Base-by-base conservation (phyloP, 2,888 invertebrate species). In the Tupiocoris notatus region DNA sequence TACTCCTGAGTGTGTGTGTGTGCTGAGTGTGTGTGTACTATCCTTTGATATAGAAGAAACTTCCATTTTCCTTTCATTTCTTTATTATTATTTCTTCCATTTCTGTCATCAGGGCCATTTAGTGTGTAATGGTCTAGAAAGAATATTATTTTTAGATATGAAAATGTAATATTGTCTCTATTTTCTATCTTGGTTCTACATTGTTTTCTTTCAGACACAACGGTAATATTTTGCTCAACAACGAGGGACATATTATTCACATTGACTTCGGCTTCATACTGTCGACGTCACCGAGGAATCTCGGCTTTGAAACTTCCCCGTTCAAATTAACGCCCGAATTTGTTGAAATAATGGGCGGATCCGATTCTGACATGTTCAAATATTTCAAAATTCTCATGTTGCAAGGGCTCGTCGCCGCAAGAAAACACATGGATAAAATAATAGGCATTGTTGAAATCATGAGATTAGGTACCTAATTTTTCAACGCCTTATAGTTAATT, bases 231-330 rank as follows among this genome's bases (percentile, higher is more conserved):
- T 86, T 99, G 76, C 86, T 99, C 81, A 97, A 97, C 86, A 93
- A 94, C 81, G 94, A 96, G 82, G 99, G 99, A 7, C 98, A 99
- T 86, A 89, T 99, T 78, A 98, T 99, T 82, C 99, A 99, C 85
- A 99, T 99, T 81, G 99, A 99, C 86, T 99, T 98, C 86, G 99
- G 98, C 73, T 99, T 98, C 84, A 98, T 99, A 82, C 88, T 99
- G 79, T 98, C 98, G 59, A 94, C 94, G 78, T 99, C 98, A 22
- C 99, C 99, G 21, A 93, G 95, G 84, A 99, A 99, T 87, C 88
- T 99, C 80, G 99, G 93, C 25, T 94, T 94, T 83, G 94, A 94
- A 84, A 92, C 90, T 76, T 93, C 93, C 3, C 92, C 93, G 0
- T 94, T 94, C 84, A 94, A 97, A 87, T 86, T 99, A 80, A 99